Evolutionary conservation across 2,888 invertebrate species (phyloP), one percentile per base, ranked within the genome.

Genomic region (Ophioninae sp.): DNA sequence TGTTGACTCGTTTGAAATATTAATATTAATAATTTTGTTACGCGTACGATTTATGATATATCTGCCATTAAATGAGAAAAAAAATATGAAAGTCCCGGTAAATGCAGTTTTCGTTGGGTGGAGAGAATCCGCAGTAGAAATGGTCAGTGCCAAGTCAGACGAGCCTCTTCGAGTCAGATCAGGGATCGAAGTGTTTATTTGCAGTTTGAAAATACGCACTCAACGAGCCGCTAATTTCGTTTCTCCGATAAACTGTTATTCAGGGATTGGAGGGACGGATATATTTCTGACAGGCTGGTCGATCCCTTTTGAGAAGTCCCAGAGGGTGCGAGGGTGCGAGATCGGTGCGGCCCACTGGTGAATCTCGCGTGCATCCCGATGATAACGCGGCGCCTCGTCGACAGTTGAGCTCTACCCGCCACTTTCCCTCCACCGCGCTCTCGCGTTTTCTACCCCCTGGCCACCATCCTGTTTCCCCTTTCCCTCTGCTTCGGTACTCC

Each of bases 261-360:
- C 50, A 56, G 61, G 50, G 21, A 7, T 17, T n/a, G 61, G 65
- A 78, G 61, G 8, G 73, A 81, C 59, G 64, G 76, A 79, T 76
- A 79, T 79, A 76, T 84, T 84, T 81, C 67, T 50, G 81, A 84
- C 72, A 82, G 81, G 56, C 76, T 39, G 79, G 81, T 84, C 84
- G 81, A 89, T 89, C 90, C 88, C 87, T 89, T 89, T 89, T 88
- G 90, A 90, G 86, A 87, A 87, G 88, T 86, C 83, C 79, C 76
- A 68, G 72, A 59, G 75, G 75, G 57, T 79, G 50, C 87, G 86
- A 87, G 86, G 87, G 65, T 21, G 74, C 39, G 76, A 67, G 78
- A 72, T 76, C 69, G 67, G 67, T 67, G 37, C 59, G 70, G 30
- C 64, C 74, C 61, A 74, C 70, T 59, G 50, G 73, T 79, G 78